A percentile compares a stretch with the other conserved stretches of the same genome.
Evolutionary conservation across 2,113 vertebrate genomes (phyloP).

Genomic region (Gymnobelideus leadbeateri): DNA sequence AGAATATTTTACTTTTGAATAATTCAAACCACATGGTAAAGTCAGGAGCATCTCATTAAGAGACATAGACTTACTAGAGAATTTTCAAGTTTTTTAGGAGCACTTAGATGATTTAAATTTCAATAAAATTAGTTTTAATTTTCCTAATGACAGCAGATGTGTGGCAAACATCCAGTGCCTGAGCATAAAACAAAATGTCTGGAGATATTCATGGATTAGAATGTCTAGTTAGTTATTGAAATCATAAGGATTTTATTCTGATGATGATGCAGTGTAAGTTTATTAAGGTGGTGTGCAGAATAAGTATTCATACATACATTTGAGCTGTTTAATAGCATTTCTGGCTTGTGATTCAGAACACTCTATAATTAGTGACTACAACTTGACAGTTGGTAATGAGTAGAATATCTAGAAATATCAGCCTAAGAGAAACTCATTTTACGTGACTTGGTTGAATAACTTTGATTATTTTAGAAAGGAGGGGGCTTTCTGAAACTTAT

Average conservation of each 20-base stretch:
- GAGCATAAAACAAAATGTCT: constrained; percentile 59
- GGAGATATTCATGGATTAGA: constrained; percentile 53
- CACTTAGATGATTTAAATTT: constrained; percentile 74
- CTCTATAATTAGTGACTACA: constrained; percentile 57
- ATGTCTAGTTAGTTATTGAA: constrained; percentile 41
- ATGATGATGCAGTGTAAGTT: constrained; percentile 15
- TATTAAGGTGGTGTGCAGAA: constrained; percentile 59
- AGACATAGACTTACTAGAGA: constrained; percentile 66
- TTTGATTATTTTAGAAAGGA: constrained; percentile 49
- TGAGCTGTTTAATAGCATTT: constrained; percentile 53
- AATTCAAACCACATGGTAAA: constrained; percentile 69
- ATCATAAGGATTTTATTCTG: constrained; percentile 66
- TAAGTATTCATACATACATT: constrained; percentile 39
- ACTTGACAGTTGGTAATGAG: constrained; percentile 45
- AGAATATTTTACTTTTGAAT: constrained; percentile 68
- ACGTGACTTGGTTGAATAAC: constrained; percentile 58
- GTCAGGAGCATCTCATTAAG: constrained; percentile 65
- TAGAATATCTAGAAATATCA: constrained; percentile 57
- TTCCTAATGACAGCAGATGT: constrained; percentile 72
- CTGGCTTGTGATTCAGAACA: constrained; percentile 63
- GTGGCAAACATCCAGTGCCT: constrained; percentile 62
- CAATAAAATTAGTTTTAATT: constrained; percentile 75
- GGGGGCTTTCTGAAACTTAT: constrained; percentile 39
- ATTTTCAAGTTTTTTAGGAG: constrained; percentile 60
- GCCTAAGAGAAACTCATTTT: constrained; percentile 48